These are phyloP conservation scores for Venturia canescens DNA, from an alignment of 1,140 invertebrate species.

Conservation along the genomic window DNA sequence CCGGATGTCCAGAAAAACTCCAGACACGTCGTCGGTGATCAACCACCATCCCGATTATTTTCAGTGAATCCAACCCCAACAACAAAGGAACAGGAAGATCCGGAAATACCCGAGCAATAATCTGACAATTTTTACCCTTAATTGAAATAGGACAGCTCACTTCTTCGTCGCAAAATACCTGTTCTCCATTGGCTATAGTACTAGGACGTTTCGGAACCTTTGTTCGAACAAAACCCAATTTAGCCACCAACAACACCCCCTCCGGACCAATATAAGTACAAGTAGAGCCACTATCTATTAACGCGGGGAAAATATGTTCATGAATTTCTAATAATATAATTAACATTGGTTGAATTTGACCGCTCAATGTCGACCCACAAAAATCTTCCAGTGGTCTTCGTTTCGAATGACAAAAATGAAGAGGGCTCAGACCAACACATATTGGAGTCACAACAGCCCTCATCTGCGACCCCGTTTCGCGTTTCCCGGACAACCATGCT, in stretches of 20 bases:
- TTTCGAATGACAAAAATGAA: not conserved
- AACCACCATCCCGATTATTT: not conserved
- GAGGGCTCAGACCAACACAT: not conserved
- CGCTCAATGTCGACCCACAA: not conserved
- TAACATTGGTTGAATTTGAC: not conserved
- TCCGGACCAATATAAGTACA: not conserved
- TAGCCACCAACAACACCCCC: not conserved
- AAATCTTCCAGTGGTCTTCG: not conserved
- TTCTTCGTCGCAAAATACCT: not conserved
- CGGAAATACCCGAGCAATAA: not conserved
- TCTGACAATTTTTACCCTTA: no score
- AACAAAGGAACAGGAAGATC: constrained; percentile 1
- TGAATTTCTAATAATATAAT: not conserved
- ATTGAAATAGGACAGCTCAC: not conserved
- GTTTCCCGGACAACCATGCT: constrained; percentile 10
- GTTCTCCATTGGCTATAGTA: no score
- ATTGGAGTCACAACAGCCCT: not conserved
- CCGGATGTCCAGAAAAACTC: not conserved
- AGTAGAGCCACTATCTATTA: not conserved
- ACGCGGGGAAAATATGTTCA: not conserved
- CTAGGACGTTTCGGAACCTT: not conserved
- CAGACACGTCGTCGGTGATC: not conserved
- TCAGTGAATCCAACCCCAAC: not conserved
- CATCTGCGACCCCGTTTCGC: not conserved
- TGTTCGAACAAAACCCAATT: not conserved